Base-by-base conservation (phyloP, 1,140 invertebrate species). In the Diachasma alloeum region DNA sequence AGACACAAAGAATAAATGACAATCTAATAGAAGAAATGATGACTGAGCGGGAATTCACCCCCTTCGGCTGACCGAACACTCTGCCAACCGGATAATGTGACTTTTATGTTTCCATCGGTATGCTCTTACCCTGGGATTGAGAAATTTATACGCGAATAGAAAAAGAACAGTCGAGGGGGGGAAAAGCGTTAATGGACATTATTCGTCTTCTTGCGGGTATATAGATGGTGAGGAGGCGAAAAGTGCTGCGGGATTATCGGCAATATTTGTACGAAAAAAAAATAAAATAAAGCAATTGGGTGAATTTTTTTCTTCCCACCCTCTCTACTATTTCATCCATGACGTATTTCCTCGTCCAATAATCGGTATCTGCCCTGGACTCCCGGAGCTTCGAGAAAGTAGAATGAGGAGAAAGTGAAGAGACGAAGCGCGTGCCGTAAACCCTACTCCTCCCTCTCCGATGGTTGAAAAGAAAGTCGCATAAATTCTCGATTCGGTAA, bases 401-500 rank as follows among this genome's bases (percentile, higher is more conserved):
- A 53, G n/a, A 53, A 53, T 9, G 15, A 53, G 48, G 24, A 31
- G 59, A 63, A 63, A 63, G 59, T 26, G 59, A 31, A 26, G 59
- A 63, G 59, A 63, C 8, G 59, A 63, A 24, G 59, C 59, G 59
- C 59, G 59, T 63, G 59, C 59, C 59, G 59, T 26, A 13, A 42
- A 9, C 48, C n/a, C 48, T 53, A n/a, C 11, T 17, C 48, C 48
- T 15, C 48, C n/a, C 48, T 11, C 24, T 63, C 22, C 15, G 42
- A 72, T n/a, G 56, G 56, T 72, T 77, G 44, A 68, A 77, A 73
- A 73, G 31, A 70, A 77, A 77, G 72, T 77, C 83, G 81, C 83
- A 88, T 89, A 88, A 89, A 88, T 88, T 81, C 84, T 84, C 86
- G 80, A 88, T 88, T 87, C 84, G 81, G 85, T 88, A 87, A 88